Evolutionary conservation across 1,140 invertebrate genomes (phyloP).

Genomic region (Drosophila sucinea): DNA sequence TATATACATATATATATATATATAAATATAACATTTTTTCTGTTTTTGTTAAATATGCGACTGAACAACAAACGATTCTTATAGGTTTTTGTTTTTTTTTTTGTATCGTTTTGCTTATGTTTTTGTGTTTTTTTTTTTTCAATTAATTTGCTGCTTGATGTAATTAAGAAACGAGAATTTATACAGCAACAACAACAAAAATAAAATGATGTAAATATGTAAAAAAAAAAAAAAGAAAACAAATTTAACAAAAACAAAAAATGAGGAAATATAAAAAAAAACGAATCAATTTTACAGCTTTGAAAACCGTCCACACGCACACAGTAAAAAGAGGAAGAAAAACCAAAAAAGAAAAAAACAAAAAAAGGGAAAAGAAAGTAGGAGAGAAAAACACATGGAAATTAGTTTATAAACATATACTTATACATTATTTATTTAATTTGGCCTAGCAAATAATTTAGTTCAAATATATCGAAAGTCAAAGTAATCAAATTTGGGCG

Average conservation of each 20-base stretch:
- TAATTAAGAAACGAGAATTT: constrained; percentile 75
- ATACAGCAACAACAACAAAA: constrained; percentile 54
- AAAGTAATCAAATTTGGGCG: neutral
- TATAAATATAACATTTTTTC: constrained; percentile 41
- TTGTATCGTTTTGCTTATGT: neutral
- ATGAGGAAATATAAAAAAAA: constrained; percentile 59
- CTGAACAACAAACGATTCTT: constrained; percentile 59
- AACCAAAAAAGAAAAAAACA: constrained; percentile 32
- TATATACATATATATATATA: constrained; percentile 44
- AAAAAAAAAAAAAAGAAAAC: constrained; percentile 56
- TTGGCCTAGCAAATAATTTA: neutral
- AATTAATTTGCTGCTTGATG: constrained; percentile 78
- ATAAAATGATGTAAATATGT: constrained; percentile 73
- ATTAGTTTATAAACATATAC: constrained; percentile 31
- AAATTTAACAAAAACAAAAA: neutral
- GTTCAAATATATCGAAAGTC: neutral
- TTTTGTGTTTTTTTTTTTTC: constrained; percentile 44
- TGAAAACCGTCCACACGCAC: constrained; percentile 83
- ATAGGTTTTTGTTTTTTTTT: neutral
- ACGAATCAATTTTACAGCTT: constrained; percentile 82
- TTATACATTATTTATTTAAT: constrained; percentile 6
- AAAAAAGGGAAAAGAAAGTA: constrained; percentile 21
- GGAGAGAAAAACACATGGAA: constrained; percentile 19
- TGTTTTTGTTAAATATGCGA: constrained; percentile 71
- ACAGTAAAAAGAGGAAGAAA: constrained; percentile 65